phyloP scores from a whole-genome alignment of 2,797 vertebrate species.

The Channa striata region DNA sequence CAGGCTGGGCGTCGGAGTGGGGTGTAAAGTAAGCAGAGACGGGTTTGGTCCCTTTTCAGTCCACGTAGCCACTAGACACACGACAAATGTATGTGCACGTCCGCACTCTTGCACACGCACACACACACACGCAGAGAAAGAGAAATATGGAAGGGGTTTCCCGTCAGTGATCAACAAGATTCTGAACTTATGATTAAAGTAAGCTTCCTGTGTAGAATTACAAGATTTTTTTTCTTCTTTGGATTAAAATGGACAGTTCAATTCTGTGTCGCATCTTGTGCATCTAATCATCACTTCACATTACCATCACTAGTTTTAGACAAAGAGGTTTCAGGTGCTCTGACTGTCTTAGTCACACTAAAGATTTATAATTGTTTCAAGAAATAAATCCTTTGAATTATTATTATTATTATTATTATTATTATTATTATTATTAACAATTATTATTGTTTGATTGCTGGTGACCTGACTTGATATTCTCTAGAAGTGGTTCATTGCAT shows the following conservation, averaged over 20 bases:
- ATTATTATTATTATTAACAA: too few species aligned
- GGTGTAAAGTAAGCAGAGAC: constrained; percentile 80
- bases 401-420: too few species aligned
- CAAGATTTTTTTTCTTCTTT: neutral
- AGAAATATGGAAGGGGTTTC: neutral
- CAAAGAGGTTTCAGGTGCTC: neutral
- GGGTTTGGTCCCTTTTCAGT: constrained; percentile 68
- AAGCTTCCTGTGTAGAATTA: neutral
- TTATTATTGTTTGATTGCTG: too few species aligned
- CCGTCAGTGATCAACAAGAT: too few species aligned
- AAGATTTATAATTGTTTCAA: neutral
- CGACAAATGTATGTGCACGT: constrained; percentile 9
- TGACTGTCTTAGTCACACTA: neutral
- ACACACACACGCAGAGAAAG: neutral
- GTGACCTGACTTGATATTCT: too few species aligned
- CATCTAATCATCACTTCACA: too few species aligned
- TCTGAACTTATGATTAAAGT: too few species aligned
- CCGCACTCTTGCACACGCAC: neutral
- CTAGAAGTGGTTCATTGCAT: too few species aligned
- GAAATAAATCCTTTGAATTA: too few species aligned
- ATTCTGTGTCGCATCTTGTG: too few species aligned
- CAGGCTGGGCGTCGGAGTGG: constrained; percentile 59
- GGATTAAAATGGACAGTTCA: too few species aligned
- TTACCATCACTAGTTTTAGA: neutral
- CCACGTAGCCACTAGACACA: constrained; percentile 23